Evolutionary conservation across 2,888 invertebrate genomes (phyloP).

Genomic region (Xanthorhoe designata): DNA sequence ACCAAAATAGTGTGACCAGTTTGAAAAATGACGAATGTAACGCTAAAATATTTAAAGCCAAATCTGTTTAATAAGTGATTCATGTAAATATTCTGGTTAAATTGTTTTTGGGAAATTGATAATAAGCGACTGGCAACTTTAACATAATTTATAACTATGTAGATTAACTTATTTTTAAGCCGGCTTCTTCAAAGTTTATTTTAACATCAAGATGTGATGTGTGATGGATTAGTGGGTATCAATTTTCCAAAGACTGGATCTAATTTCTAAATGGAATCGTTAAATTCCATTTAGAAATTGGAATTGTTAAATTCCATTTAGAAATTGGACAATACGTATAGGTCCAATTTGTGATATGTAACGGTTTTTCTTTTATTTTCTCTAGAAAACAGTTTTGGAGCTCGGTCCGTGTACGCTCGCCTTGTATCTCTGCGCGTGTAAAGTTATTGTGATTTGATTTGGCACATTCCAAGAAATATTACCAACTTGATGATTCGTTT

Average conservation of each 20-base stretch:
- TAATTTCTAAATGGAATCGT: conserved; percentile 12
- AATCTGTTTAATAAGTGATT: conserved; percentile 52
- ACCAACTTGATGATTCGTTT: too few species aligned
- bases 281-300: conserved; percentile 10
- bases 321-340: neutral
- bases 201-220: neutral
- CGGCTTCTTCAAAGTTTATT: neutral
- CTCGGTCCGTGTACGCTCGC: conserved; percentile 64
- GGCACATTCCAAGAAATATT: too few species aligned
- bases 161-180: neutral
- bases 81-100: conserved; percentile 42
- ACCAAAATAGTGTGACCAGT: conserved; percentile 78
- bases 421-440: neutral
- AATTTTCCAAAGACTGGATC: conserved; percentile 11
- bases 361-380: conserved; percentile 48
- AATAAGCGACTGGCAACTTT: neutral
- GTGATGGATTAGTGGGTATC: neutral
- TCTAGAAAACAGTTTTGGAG: conserved; percentile 49
- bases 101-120: conserved; percentile 31
- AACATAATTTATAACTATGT: neutral
- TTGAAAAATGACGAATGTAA: conserved; percentile 40
- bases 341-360: conserved; percentile 53
- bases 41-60: conserved; percentile 54
- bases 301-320: neutral
- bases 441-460: too few species aligned